Base-by-base conservation (phyloP, 2,888 invertebrate genomes). In the Argynnis bischoffii region DNA sequence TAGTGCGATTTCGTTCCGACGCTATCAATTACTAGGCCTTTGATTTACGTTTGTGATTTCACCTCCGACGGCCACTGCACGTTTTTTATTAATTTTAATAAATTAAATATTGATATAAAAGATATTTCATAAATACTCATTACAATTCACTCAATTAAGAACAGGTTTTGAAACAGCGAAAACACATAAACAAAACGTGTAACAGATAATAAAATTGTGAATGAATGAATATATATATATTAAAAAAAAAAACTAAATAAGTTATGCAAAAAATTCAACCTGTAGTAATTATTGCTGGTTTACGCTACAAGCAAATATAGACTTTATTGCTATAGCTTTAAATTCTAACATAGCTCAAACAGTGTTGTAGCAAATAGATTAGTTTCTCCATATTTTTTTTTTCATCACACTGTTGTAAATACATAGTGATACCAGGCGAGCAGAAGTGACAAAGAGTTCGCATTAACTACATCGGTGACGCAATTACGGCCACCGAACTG, bases 371-470 rank as follows among this genome's bases (percentile, higher is more conserved):
- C 14, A 21, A 56, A n/a, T n/a, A 59, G 26, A 6, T 26, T 35
- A 55, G n/a, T 16, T 31, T 2, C 15, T 55, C 26, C 18, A 8
- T 84, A 82, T 85, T 84, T 79, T 83, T 89, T 89, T 85, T 85
- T 82, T 83, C 83, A 84, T 87, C 85, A 85, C 87, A 90, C 87
- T 85, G 85, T 82, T 84, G 85, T 86, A 83, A 88, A 89, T 91
- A 92, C 88, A 92, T 91, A 90, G 89, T 81, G 76, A 80, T 88
- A 92, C 92, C 80, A 92, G 90, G 92, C 78, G 70, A 77, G 72
- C 88, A 92, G 83, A 86, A 73, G 73, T 68, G 69, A 74, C 76
- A 72, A 78, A 83, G 89, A 88, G 86, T 13, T 57, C 76, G 84
- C 73, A 73, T 71, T 67, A 59, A 71, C 72, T 60, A 64, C 64